Conservation (phyloP, 2,113 vertebrate species). For the Bostrychus sinensis region DNA sequence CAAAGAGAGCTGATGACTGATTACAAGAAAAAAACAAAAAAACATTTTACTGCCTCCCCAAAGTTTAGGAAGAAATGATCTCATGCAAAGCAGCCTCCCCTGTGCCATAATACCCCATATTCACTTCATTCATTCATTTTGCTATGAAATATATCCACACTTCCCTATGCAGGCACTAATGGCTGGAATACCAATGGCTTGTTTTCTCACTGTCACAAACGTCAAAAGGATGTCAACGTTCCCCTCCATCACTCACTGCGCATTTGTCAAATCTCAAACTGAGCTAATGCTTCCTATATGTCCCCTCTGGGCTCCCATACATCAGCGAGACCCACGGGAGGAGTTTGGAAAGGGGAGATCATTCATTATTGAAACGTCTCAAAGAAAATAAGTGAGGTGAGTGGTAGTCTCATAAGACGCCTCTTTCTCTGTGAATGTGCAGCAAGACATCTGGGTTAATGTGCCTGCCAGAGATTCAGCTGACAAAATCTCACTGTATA, state of each 20-base stretch:
- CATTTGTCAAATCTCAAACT: conserved; percentile 54
- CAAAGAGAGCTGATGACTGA: conserved; percentile 71
- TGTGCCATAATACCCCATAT: conserved; percentile 7
- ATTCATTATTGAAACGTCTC: conserved; percentile 77
- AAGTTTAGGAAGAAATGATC: conserved; percentile 64
- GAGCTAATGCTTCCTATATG: conserved; percentile 55
- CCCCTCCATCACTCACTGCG: conserved; percentile 55
- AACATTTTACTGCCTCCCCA: conserved; percentile 67
- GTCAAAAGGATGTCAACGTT: conserved; percentile 59
- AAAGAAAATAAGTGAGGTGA: conserved; percentile 34
- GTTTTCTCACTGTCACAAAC: conserved; percentile 52
- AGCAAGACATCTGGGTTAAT: conserved; percentile 59
- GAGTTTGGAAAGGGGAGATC: conserved; percentile 58
- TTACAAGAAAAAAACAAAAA: too few species aligned
- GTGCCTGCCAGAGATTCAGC: conserved; percentile 38
- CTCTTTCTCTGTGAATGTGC: conserved; percentile 58
- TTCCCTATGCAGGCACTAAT: conserved; percentile 9
- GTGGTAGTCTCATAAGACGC: conserved; percentile 50
- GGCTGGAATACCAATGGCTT: conserved; percentile 43
- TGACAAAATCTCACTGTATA: conserved; percentile 21
- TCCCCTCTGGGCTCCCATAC: conserved; percentile 71
- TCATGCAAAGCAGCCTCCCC: conserved; percentile 19
- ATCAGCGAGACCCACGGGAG: conserved; percentile 66
- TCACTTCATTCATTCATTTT: conserved; percentile 40
- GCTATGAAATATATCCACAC: conserved; percentile 23